Conservation (phyloP, 2,113 vertebrate species). For the Antechinus flavipes region DNA sequence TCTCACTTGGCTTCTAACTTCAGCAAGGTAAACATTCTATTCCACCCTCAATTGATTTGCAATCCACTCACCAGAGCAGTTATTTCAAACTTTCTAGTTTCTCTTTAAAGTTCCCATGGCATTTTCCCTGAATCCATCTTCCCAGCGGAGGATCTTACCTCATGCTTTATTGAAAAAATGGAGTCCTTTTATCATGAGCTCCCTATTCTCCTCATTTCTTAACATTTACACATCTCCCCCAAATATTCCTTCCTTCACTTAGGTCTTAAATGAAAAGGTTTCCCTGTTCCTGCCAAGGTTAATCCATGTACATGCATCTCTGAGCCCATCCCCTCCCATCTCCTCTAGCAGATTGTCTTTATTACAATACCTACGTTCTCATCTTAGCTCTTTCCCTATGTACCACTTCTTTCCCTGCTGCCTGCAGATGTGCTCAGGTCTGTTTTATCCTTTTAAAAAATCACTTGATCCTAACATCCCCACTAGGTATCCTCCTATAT, state of each 20-base stretch:
- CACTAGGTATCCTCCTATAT: neutral
- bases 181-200: neutral
- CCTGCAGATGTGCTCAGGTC: neutral
- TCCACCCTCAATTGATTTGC: neutral
- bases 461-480: neutral
- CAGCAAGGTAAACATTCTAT: neutral
- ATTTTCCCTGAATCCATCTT: neutral
- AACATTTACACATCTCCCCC: neutral
- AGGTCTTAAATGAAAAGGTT: neutral
- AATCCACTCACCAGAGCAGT: neutral
- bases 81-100: neutral
- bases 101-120: neutral
- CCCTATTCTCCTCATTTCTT: neutral
- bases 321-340: neutral
- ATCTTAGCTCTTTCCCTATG: neutral
- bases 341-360: neutral
- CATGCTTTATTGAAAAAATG: neutral
- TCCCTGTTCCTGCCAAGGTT: neutral
- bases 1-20: neutral
- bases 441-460: neutral
- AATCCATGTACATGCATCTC: neutral
- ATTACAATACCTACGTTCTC: neutral
- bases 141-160: neutral
- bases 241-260: neutral
- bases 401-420: neutral